phyloP scores from a whole-genome alignment of 2,113 vertebrate genomes.

The Argyrosomus japonicus region DNA sequence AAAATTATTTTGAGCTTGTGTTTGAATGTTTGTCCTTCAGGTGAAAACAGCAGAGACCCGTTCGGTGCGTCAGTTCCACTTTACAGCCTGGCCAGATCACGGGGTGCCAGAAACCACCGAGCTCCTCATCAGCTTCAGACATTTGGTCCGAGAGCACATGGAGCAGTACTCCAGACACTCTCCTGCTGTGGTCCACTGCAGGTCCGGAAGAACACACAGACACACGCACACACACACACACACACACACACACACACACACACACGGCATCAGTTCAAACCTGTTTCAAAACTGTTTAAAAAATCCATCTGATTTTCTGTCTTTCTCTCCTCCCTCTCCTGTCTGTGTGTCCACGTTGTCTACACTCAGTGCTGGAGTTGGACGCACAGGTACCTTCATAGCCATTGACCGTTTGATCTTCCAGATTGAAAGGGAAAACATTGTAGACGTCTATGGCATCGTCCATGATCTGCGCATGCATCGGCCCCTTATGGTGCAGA shows the following conservation, averaged over 20 bases:
- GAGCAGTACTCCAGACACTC: conserved; percentile 87
- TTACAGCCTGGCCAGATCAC: conserved; percentile 97
- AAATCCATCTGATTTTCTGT: not conserved
- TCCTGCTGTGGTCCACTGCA: conserved; percentile 96
- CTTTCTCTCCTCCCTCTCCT: not conserved
- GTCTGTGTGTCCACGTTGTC: conserved; percentile 4
- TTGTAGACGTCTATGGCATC: conserved; percentile 90
- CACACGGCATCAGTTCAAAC: not conserved
- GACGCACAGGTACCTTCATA: conserved; percentile 96
- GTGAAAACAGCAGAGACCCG: conserved; percentile 87
- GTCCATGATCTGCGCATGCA: conserved; percentile 95
- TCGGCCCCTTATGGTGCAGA: conserved; percentile 95
- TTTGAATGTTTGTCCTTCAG: conserved; percentile 72
- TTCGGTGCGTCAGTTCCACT: conserved; percentile 94
- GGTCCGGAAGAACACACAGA: conserved; percentile 78
- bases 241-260: conserved; percentile 1
- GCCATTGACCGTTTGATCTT: conserved; percentile 93
- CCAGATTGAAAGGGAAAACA: conserved; percentile 93
- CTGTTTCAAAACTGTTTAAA: not conserved
- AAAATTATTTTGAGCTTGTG: not conserved
- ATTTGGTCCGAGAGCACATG: conserved; percentile 93
- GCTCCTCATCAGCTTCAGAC: conserved; percentile 93
- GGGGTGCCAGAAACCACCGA: conserved; percentile 94
- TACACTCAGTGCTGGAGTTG: conserved; percentile 91
- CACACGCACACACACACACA: not conserved